These are phyloP conservation scores for Sphaeramia orbicularis DNA, from an alignment of 2,797 vertebrate species.

Conservation along the genomic window DNA sequence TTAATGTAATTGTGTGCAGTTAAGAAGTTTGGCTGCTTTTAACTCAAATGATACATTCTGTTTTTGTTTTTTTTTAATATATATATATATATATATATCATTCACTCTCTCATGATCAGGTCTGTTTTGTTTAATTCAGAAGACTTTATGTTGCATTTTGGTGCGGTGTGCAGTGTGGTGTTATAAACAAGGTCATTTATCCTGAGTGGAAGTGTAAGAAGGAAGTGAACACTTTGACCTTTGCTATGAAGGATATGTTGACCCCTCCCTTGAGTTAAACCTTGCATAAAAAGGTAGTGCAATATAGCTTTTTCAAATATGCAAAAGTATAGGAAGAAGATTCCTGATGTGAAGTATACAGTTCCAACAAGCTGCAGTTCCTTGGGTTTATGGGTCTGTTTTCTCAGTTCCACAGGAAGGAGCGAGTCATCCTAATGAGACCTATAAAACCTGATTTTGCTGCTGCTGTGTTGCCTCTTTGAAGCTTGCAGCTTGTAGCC, in stretches of 20 bases:
- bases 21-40: too few relatives aligned
- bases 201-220: constrained; percentile 1
- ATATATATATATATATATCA: too few relatives aligned
- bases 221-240: constrained; percentile 23
- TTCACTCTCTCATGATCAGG: too few relatives aligned
- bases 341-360: not conserved
- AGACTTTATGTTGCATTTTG: too few relatives aligned
- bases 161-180: not conserved
- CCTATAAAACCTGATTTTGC: constrained; percentile 59
- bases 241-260: constrained; percentile 20
- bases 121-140: too few relatives aligned
- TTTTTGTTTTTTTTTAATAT: too few relatives aligned
- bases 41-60: too few relatives aligned
- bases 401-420: constrained; percentile 58
- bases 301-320: not conserved
- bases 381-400: constrained; percentile 37
- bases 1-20: too few relatives aligned
- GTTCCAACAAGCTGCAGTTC: not conserved
- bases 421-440: constrained; percentile 60
- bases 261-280: not conserved
- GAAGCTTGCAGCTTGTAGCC: constrained; percentile 40
- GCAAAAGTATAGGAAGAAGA: not conserved
- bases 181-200: not conserved
- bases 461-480: constrained; percentile 63
- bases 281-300: not conserved